Base-by-base conservation (phyloP, 2,797 vertebrate genomes). In the Dendrocincla tyrannina region DNA sequence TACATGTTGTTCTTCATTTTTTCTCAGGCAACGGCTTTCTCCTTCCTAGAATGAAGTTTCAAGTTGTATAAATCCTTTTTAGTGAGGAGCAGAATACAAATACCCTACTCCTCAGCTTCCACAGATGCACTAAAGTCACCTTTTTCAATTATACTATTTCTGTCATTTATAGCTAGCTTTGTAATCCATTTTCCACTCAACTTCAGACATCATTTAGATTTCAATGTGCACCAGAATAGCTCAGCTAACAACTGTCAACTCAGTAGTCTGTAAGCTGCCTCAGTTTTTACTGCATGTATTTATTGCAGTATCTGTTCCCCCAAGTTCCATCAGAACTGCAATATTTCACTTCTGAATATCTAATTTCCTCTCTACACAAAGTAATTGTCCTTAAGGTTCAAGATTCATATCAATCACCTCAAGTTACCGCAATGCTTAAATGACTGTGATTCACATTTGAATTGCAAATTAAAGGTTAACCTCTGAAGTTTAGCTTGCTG, bases 1-100 rank as follows among this genome's bases (percentile, higher is more conserved):
- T 98, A 99, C 98, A 98, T 98, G 79, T 98, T 99, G 90, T 94
- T 97, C 95, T 92, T 42, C 4, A 3, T 15, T 62, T 60, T 28
- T 98, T 95, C 74, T 97, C 98, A 24, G 98, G 91, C 39, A 99
- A 97, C 10, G 98, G 98, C 18, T 97, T 97, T 97, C 98, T 98
- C 95, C 98, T 98, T 84, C 98, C 99, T 99, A 96, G 64, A 72
- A 74, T 52, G 83, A 94, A 30, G 56, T 62, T 96, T 91, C 50
- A 80, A 46, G 33, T 25, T 85, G 19, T 46, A 28, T 11, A 76
- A 16, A 25, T 28, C 28, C 39, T 80, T 91, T 89, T 87, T 37
- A 39, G 55, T 58, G 53, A 85, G 74, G 7, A 66, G 49, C 23
- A 80, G 46, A 94, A 78, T 52, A 66, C 17, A 79, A 68, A 59